Percentiles rank a stretch among this genome's conserved stretches.
These are phyloP conservation scores for Diuraphis noxia DNA, from an alignment of 1,140 invertebrate species.

Conservation along the genomic window DNA sequence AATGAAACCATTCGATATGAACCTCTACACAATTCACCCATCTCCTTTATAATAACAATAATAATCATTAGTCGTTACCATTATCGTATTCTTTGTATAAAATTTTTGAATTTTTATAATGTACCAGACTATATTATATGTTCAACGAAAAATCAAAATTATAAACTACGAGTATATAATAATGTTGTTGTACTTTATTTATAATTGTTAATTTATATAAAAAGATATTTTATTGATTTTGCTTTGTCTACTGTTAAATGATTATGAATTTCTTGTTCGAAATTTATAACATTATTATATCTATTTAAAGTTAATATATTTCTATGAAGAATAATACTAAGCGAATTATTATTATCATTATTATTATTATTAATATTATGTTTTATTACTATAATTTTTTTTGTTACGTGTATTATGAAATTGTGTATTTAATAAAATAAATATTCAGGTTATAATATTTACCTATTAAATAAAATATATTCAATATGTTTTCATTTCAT, in stretches of 20 bases:
- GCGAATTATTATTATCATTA: constrained; percentile 10
- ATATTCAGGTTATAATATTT: not conserved
- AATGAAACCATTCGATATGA: not conserved
- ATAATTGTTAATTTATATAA: constrained; percentile 13
- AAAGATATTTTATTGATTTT: constrained; percentile 28
- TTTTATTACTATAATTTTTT: not conserved
- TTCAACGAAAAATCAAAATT: constrained; percentile 4
- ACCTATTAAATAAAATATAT: constrained; percentile 11
- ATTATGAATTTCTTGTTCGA: not conserved
- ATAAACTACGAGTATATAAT: not conserved
- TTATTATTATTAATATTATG: too few relatives aligned
- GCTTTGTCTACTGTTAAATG: not conserved
- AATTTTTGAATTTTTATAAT: not conserved
- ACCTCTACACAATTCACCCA: not conserved
- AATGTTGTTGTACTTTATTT: not conserved
- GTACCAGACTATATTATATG: not conserved
- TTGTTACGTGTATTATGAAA: constrained; percentile 7
- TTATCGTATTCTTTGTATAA: not conserved
- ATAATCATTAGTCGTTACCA: constrained; percentile 17
- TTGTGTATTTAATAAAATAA: constrained; percentile 7
- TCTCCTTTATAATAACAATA: not conserved
- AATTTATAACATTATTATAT: constrained; percentile 9
- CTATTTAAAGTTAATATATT: constrained; percentile 21
- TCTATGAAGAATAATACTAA: not conserved
- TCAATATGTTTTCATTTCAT: not conserved